A percentile compares a stretch with the other conserved stretches of the same genome.
phyloP scores from a whole-genome alignment of 1,140 invertebrate genomes.

The Orchesella cincta region DNA sequence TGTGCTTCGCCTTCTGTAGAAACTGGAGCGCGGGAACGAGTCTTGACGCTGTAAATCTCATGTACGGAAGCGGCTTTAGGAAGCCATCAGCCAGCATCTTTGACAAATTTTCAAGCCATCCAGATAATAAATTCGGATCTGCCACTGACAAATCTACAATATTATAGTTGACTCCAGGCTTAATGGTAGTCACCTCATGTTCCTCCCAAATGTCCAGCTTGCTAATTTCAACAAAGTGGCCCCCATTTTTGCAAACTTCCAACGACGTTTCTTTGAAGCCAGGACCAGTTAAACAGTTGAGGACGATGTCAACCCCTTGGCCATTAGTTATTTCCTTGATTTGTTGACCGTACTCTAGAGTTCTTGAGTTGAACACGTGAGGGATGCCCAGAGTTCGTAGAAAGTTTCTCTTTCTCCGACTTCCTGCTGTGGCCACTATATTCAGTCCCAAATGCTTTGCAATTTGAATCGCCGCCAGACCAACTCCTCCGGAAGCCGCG shows the following conservation, averaged over 20 bases:
- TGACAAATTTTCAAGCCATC: background rate
- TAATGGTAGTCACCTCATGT: background rate
- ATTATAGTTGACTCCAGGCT: background rate
- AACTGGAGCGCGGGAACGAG: background rate
- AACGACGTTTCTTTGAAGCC: constrained; percentile 4
- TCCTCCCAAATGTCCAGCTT: background rate
- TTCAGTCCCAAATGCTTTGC: no score
- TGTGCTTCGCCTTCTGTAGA: constrained; percentile 14
- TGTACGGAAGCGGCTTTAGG: background rate
- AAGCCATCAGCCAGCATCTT: background rate
- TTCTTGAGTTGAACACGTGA: no score
- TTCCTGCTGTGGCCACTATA: no score
- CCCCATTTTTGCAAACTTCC: background rate
- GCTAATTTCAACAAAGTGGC: constrained; percentile 14
- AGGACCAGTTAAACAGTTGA: background rate
- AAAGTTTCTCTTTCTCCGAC: no score
- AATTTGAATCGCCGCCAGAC: no score
- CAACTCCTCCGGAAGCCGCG: no score
- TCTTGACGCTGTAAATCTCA: background rate
- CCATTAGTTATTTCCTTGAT: background rate
- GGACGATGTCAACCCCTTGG: background rate
- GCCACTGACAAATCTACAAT: background rate
- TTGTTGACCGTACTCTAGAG: background rate
- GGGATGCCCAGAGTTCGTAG: no score
- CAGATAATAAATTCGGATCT: no score